Evolutionary conservation across 1,140 invertebrate genomes (phyloP), one percentile per base, ranked within the genome.

Genomic region (Heliconius nattereri): DNA sequence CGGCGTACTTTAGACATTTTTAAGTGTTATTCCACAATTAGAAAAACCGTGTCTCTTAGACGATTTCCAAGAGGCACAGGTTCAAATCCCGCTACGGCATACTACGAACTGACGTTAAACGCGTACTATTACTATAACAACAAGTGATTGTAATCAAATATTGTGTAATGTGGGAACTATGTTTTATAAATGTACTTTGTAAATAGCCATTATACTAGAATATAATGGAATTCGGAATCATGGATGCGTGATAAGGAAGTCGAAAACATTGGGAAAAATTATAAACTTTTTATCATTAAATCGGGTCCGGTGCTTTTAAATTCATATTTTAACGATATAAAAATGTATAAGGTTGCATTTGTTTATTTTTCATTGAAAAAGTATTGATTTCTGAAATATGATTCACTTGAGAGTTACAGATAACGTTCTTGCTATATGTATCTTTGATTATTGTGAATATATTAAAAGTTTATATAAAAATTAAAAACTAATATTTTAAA

Each of bases 91-190:
- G 40, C 11, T 6, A 45, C 40, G 0, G 3, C 54, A n/a, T 23
- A 13, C 54, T 60, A 23, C 8, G 8, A 60, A 23, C 8, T 57
- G 54, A 57, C n/a, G 54, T 57, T 57, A 66, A 66, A 26, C 16
- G 23, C 60, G 60, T 26, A 66, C 23, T 66, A n/a, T 66, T 29
- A 29, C 26, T 66, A 66, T 29, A 9, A 66, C 26, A 66, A 66
- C 60, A 16, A 29, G 60, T 19, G 26, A 66, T 26, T 45, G 40
- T 45, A 7, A 60, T 60, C 23, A 60, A n/a, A 66, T 66, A 29
- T 66, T 66, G 26, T 66, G 3, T 66, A 29, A 75, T 75, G 73
- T 75, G 73, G 73, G 73, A 75, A 75, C 73, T 29, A 73, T 9
- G 49, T 75, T 5, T 20, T 66, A 29, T 66, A 7, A n/a, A 66